Conservation (phyloP, 2,113 vertebrate species). For the Chiloscyllium plagiosum region DNA sequence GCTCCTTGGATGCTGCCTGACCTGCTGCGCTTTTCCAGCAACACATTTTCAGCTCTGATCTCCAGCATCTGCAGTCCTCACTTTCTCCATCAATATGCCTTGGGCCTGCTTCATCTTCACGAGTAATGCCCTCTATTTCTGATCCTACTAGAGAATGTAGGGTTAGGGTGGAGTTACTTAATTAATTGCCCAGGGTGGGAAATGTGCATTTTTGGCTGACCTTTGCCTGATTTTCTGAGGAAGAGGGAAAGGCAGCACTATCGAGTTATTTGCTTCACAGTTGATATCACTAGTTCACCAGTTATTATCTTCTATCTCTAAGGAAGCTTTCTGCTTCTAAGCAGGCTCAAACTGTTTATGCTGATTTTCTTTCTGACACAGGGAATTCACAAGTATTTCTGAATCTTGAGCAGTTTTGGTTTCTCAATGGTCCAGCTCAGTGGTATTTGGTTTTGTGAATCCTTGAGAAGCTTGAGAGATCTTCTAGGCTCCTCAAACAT, state of each 20-base stretch:
- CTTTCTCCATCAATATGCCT: neutral
- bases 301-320: neutral
- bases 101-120: neutral
- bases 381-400: neutral
- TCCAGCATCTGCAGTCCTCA: too few species aligned
- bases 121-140: neutral
- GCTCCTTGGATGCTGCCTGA: too few species aligned
- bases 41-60: too few species aligned
- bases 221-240: neutral
- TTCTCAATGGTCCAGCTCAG: neutral
- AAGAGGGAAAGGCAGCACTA: neutral
- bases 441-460: neutral
- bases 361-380: neutral
- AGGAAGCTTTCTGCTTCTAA: neutral
- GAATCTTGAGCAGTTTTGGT: neutral
- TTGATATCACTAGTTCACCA: neutral
- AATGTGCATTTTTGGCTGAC: neutral
- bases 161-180: neutral
- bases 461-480: neutral
- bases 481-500: neutral
- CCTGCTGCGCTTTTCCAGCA: too few species aligned
- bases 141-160: neutral
- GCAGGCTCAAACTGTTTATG: neutral
- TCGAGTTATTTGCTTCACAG: neutral
- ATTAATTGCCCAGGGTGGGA: neutral